Conservation (phyloP, 2,888 invertebrate genomes). For the Phengaris arion region DNA sequence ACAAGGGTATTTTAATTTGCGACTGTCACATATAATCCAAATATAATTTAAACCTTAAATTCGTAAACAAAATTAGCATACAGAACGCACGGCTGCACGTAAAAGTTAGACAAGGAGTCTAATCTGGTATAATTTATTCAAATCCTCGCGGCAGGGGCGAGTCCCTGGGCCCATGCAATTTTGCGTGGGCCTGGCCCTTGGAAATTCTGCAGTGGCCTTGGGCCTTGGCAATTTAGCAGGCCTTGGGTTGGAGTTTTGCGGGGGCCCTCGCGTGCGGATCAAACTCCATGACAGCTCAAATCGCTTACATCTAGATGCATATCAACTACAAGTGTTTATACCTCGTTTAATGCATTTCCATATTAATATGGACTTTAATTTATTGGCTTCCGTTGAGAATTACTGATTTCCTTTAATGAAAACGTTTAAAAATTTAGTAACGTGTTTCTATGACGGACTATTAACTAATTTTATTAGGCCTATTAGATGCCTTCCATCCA, state of each 20-base stretch:
- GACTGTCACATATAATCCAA: slow-evolving; percentile 12
- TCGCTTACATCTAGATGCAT: slow-evolving; percentile 29
- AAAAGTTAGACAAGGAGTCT: slow-evolving; percentile 34
- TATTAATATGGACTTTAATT: slow-evolving; percentile 17
- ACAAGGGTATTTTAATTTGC: slow-evolving; percentile 13
- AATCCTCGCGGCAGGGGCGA: slow-evolving; percentile 41
- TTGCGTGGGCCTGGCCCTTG: slow-evolving; percentile 36
- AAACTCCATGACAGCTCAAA: slow-evolving; percentile 38
- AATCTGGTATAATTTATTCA: slow-evolving; percentile 47
- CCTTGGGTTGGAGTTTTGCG: slow-evolving; percentile 39
- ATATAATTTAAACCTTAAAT: slow-evolving; percentile 8
- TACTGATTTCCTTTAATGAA: not conserved
- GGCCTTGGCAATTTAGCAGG: slow-evolving; percentile 30
- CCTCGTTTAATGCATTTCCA: slow-evolving; percentile 15
- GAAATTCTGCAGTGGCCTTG: slow-evolving; percentile 38
- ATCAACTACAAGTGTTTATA: slow-evolving; percentile 24
- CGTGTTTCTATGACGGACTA: not conserved
- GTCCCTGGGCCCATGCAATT: slow-evolving; percentile 41
- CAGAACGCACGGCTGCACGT: slow-evolving; percentile 16
- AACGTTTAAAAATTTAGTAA: not conserved
- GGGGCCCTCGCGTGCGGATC: slow-evolving; percentile 48
- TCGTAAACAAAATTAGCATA: slow-evolving; percentile 25
- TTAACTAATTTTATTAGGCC: too few relatives aligned
- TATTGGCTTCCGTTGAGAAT: slow-evolving; percentile 4
- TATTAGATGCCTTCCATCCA: not conserved